Evolutionary conservation across 37 sponge, comb jelly and placozoan species (phyloP), one percentile per base, ranked within the genome.

Genomic region (Chondrilla cf. caribensis): DNA sequence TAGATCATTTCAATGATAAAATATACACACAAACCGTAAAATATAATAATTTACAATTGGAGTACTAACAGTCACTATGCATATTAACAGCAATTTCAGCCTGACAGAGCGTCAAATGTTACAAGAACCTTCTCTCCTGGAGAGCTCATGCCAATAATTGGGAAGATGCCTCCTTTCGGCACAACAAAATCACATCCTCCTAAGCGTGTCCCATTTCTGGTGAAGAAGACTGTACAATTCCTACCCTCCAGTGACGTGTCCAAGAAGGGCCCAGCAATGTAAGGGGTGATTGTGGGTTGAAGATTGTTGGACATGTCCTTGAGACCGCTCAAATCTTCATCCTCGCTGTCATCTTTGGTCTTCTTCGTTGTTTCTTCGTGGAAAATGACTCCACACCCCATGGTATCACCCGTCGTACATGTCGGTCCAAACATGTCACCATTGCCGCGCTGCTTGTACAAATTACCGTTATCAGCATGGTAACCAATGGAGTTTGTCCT

Each of bases 111-210:
- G 22, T 79, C 44, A 54, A 90, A 90, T 37, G 82, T 54, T 0
- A 90, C 89, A 25, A 70, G 64, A 0, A 90, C 68, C 38, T 77
- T 81, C 60, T 87, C 89, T 14, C 92, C 94, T 31, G 54, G 36
- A 82, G 86, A 87, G 1, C 86, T 58, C 88, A 94, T 87, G 41
- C 85, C 91, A n/a, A 94, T 85, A 5, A 94, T 38, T 9, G 94
- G 94, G 32, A 83, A 94, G 60, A 94, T 79, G 35, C 94, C 94
- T 32, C 89, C 94, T 31, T 60, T 75, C 17, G 94, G 94, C 5
- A 94, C 59, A 31, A 22, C 43, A 58, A 81, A 82, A 35, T 87
- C 84, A 3, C 68, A 29, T 60, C 88, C 72, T 24, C 94, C 94
- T 55, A 94, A 75, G 24, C 33, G 51, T 70, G 87, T 78, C 3